Evolutionary conservation across 2,113 vertebrate species (phyloP).

Genomic region (Motacilla tschutschensis): DNA sequence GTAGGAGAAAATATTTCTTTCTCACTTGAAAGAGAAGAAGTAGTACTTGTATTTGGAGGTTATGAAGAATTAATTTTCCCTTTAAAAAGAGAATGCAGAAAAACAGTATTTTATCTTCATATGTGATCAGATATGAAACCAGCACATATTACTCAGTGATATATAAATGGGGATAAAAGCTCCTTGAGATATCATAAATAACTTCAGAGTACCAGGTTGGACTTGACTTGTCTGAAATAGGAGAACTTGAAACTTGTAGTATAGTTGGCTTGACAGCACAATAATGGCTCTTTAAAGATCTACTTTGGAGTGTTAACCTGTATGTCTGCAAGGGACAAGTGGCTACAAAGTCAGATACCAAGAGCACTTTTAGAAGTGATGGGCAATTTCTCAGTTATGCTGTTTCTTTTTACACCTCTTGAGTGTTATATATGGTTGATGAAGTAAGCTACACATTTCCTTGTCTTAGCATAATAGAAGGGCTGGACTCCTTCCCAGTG

Average conservation of each 20-base stretch:
- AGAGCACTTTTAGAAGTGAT: background rate
- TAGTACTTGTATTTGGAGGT: background rate
- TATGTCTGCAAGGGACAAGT: background rate
- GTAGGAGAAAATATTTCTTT: background rate
- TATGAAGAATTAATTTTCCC: background rate
- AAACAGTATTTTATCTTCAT: background rate
- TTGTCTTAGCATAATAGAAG: background rate
- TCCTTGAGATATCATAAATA: background rate
- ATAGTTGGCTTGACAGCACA: background rate
- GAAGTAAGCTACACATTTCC: background rate
- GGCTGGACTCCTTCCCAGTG: background rate
- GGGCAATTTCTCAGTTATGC: background rate
- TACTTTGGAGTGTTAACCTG: background rate
- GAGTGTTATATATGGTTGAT: background rate
- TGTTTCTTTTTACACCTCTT: background rate
- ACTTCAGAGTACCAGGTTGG: background rate
- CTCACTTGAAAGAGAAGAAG: background rate
- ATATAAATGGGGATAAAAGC: rapidly evolving
- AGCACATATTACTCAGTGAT: background rate
- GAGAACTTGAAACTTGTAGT: background rate
- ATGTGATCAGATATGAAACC: background rate
- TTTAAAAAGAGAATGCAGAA: background rate
- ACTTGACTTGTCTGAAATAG: background rate
- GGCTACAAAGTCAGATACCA: background rate
- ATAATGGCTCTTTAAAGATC: background rate